Evolutionary conservation across 2,113 vertebrate species (phyloP), one percentile per base, ranked within the genome.

Genomic region (Canis aureus): DNA sequence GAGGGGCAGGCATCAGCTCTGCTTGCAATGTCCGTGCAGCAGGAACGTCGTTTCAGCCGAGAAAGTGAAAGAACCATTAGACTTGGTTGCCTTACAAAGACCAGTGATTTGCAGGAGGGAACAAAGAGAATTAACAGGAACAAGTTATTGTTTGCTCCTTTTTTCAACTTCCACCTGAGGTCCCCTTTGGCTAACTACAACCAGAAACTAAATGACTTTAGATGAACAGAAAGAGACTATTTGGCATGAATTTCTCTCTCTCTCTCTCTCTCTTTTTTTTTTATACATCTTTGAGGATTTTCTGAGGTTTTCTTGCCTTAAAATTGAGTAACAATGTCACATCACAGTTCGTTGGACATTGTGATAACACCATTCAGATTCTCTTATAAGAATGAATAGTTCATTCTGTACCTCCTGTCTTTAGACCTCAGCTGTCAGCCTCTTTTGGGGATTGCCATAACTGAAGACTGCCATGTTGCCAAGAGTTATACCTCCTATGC

Each of bases 1-100:
- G 23, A 25, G 7, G 11, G 69, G 2, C 38, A 13, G 25, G 20
- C 4, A 19, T 6, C 15, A 53, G 59, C 8, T 4, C 13, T 62
- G 27, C 2, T 11, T 11, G 29, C 43, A 80, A 60, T 32, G 2
- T 22, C 49, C 22, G 2, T 1, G 1, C 3, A 10, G 4, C 38
- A 3, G 29, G 23, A 71, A 69, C 62, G 35, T 78, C 29, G 66
- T 1, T 35, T 59, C 19, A 71, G 53, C 11, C 2, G 32, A 35
- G 29, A 73, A 67, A 53, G 9, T 29, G 11, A 19, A 3, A 81
- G 38, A 60, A 74, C 25, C 22, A 3, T 27, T 73, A 25, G 38
- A 69, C n/a, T 20, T 49, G 6, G 5, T 8, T 23, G 10, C 51
- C 23, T 51, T 69, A 81, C 25, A n/a, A 78, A 74, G 7, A 80